Conservation (phyloP, 2,113 vertebrate genomes). For the Labeo catla region DNA sequence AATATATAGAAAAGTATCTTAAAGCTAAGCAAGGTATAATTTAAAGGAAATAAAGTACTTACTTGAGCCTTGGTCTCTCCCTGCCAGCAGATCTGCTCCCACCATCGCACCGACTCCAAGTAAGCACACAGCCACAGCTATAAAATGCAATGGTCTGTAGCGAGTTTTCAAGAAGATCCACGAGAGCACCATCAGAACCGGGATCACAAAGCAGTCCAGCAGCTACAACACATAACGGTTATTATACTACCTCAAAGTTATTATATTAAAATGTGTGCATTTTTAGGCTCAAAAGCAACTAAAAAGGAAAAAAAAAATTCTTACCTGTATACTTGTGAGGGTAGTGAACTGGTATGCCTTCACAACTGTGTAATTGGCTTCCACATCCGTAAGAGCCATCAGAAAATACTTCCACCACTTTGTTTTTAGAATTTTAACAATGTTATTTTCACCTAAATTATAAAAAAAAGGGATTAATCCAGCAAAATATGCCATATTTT, state of each 20-base stretch:
- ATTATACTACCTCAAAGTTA: not conserved
- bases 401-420: conserved; percentile 97
- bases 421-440: conserved; percentile 83
- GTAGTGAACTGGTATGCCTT: conserved; percentile 94
- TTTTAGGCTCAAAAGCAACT: not conserved
- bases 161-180: conserved; percentile 90
- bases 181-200: conserved; percentile 92
- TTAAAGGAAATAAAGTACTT: conserved; percentile 60
- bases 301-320: not conserved
- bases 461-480: not conserved
- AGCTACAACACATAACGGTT: conserved; percentile 76
- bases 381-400: conserved; percentile 89
- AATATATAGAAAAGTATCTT: not conserved
- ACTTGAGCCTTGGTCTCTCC: conserved; percentile 83
- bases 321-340: conserved; percentile 95
- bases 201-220: conserved; percentile 96
- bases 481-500: not conserved
- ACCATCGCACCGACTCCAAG: conserved; percentile 95
- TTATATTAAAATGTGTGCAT: not conserved
- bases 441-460: conserved; percentile 75
- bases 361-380: conserved; percentile 93
- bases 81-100: conserved; percentile 88
- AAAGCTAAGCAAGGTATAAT: not conserved
- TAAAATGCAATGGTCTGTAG: conserved; percentile 87
- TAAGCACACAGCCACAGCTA: conserved; percentile 87